Conservation (phyloP, 2,888 invertebrate genomes). For the Platycheirus rosarum region DNA sequence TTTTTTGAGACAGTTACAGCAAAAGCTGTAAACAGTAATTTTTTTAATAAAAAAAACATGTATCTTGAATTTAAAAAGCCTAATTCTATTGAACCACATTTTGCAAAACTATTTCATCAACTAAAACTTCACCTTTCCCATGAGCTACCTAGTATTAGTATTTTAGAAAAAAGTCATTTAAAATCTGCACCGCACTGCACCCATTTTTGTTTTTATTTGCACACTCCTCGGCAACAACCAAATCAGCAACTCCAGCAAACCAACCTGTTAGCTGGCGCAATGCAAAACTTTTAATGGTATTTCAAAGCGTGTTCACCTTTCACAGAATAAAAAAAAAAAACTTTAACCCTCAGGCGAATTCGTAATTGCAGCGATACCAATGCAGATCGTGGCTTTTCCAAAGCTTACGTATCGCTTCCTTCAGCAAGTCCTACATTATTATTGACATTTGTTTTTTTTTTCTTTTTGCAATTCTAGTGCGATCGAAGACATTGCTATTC, state of each 20-base stretch:
- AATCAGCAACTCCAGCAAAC: conserved; percentile 14
- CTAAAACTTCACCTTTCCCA: conserved; percentile 9
- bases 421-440: conserved; percentile 16
- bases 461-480: conserved; percentile 20
- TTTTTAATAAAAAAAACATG: no score
- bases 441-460: conserved; percentile 54
- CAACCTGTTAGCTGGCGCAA: conserved; percentile 42
- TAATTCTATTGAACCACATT: no score
- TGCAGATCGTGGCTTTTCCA: conserved; percentile 34
- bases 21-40: no score
- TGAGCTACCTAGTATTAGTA: neutral
- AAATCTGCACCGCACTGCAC: conserved; percentile 52
- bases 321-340: conserved; percentile 43
- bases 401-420: conserved; percentile 24
- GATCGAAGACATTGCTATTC: conserved; percentile 11
- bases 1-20: no score
- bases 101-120: neutral
- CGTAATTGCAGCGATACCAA: conserved; percentile 52
- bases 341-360: conserved; percentile 55
- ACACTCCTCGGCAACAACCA: conserved; percentile 53
- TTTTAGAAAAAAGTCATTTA: conserved; percentile 33
- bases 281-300: conserved; percentile 56
- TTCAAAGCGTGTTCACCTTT: conserved; percentile 65
- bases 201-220: conserved; percentile 39
- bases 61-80: no score